These are phyloP conservation scores for Sitobion miscanthi DNA, from an alignment of 1,140 invertebrate species.

Conservation along the genomic window DNA sequence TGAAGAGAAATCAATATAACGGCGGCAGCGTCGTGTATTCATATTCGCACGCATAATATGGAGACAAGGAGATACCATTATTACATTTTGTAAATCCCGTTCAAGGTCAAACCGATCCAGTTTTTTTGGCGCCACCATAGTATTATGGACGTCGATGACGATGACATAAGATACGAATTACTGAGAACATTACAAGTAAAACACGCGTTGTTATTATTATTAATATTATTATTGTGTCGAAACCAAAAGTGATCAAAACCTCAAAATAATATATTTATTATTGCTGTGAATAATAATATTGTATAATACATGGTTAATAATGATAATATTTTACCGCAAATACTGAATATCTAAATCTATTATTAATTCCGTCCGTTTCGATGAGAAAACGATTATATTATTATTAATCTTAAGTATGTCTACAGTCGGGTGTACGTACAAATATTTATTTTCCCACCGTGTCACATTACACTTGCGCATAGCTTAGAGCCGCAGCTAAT, in stretches of 20 bases:
- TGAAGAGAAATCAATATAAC: conserved; percentile 40
- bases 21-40: neutral
- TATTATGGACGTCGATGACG: conserved; percentile 34
- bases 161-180: conserved; percentile 36
- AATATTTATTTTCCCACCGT: conserved; percentile 28
- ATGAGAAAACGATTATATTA: conserved; percentile 22
- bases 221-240: neutral
- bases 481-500: neutral
- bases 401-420: neutral
- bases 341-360: neutral
- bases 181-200: conserved; percentile 47
- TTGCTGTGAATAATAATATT: neutral
- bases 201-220: neutral
- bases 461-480: conserved; percentile 37
- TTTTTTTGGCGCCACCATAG: conserved; percentile 17
- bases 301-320: neutral
- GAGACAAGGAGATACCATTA: conserved; percentile 26
- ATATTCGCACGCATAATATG: neutral
- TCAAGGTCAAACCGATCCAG: conserved; percentile 24
- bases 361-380: neutral
- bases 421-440: neutral
- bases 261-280: neutral
- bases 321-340: neutral
- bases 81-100: conserved; percentile 18
- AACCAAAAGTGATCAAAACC: neutral